Percentiles rank a stretch among this genome's conserved stretches.
Evolutionary conservation across 2,113 vertebrate species (phyloP).

Genomic region (Nestor notabilis): DNA sequence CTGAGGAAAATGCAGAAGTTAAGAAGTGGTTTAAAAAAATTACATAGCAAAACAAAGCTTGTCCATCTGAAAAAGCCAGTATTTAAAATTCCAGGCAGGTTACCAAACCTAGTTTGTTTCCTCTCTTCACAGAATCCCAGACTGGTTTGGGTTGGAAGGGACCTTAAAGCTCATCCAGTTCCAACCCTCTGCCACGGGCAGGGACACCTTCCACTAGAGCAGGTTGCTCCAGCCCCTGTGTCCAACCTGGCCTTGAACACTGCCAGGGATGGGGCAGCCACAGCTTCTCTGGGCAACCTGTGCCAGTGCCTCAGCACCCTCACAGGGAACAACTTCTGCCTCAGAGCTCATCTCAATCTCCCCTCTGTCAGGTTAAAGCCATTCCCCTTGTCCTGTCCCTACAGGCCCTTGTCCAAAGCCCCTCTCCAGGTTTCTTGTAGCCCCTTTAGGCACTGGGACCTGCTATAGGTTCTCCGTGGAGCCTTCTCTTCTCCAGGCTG

Average conservation of each 20-base stretch:
- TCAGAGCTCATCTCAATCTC: too few species aligned
- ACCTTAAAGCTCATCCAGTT: neutral
- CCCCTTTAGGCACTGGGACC: too few species aligned
- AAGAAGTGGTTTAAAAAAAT: neutral
- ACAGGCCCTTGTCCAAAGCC: too few species aligned
- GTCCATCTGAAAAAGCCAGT: neutral
- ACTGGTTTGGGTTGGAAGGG: neutral
- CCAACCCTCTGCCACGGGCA: rapidly evolving
- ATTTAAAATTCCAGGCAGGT: neutral
- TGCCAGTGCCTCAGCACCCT: too few species aligned
- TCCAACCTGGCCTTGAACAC: too few species aligned
- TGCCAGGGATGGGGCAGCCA: too few species aligned
- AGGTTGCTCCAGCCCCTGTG: rapidly evolving
- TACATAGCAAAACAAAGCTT: neutral
- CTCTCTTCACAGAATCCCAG: neutral
- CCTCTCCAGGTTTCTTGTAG: too few species aligned
- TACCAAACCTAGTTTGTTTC: rapidly evolving
- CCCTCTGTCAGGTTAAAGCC: too few species aligned
- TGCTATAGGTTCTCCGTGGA: too few species aligned
- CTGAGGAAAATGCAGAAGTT: neutral
- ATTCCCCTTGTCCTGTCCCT: too few species aligned
- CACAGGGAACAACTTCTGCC: too few species aligned
- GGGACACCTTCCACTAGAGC: neutral
- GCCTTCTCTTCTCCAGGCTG: neutral
- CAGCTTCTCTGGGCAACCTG: too few species aligned